A percentile compares a stretch with the other conserved stretches of the same genome.
These are phyloP conservation scores for Beris morrisii DNA, from an alignment of 2,888 invertebrate species.

Conservation along the genomic window DNA sequence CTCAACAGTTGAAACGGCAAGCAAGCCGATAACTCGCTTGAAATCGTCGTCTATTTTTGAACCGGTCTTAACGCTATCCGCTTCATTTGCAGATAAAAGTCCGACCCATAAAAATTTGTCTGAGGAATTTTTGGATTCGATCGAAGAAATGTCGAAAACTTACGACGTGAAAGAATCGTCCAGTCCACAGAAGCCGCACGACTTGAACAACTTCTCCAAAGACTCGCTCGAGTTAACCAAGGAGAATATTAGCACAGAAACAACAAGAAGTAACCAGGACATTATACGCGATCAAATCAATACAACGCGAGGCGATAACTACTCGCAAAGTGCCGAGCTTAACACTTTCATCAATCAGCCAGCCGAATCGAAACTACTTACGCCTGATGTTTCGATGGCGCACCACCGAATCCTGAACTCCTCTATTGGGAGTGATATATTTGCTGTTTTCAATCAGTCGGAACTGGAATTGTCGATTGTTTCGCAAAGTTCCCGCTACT, in stretches of 20 bases:
- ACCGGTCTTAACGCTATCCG: neutral
- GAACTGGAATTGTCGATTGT: conserved; percentile 43
- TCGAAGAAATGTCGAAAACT: conserved; percentile 32
- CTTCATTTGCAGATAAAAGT: neutral
- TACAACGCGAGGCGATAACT: conserved; percentile 42
- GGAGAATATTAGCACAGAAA: conserved; percentile 22
- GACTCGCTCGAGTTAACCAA: conserved; percentile 35
- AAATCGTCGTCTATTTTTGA: neutral
- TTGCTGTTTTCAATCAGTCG: conserved; percentile 45
- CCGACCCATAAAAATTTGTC: neutral
- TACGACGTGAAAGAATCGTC: neutral
- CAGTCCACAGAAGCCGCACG: neutral
- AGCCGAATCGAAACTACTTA: conserved; percentile 27
- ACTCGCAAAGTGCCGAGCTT: neutral
- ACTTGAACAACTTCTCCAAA: conserved; percentile 32
- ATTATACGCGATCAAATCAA: conserved; percentile 44
- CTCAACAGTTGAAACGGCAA: too few relatives aligned
- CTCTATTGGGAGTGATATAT: conserved; percentile 44
- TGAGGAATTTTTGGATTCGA: conserved; percentile 35
- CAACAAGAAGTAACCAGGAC: neutral
- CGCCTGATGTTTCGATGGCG: conserved; percentile 3
- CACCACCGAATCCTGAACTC: conserved; percentile 23
- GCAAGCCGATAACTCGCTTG: too few relatives aligned
- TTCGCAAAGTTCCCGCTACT: conserved; percentile 42
- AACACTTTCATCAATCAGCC: conserved; percentile 32